Evolutionary conservation across 2,797 vertebrate species (phyloP).

Genomic region (Pangasius sanitwongsei): DNA sequence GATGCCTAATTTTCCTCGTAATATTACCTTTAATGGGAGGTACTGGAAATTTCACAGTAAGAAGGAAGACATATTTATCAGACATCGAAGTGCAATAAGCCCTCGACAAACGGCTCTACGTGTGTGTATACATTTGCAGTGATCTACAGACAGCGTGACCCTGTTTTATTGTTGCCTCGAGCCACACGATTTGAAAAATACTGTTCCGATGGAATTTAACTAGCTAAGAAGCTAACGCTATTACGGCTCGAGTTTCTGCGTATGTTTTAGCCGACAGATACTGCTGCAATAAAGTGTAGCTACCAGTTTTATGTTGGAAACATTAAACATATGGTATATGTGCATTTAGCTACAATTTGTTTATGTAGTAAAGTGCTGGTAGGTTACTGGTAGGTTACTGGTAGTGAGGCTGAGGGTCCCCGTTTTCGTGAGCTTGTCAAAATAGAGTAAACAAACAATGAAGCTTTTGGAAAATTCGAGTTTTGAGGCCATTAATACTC

Average conservation of each 20-base stretch:
- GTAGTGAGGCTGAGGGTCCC: not conserved
- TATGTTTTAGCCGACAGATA: not conserved
- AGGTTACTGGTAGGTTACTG: not conserved
- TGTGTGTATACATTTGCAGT: not conserved
- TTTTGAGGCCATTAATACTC: slow-evolving; percentile 67
- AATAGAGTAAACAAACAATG: slow-evolving; percentile 47
- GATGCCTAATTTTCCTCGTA: slow-evolving; percentile 63
- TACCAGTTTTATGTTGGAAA: not conserved
- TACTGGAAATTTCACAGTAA: slow-evolving; percentile 71
- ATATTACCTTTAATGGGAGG: slow-evolving; percentile 67
- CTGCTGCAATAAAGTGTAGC: not conserved
- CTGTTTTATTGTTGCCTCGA: not conserved
- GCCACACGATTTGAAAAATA: not conserved
- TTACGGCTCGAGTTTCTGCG: not conserved
- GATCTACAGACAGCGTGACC: not conserved
- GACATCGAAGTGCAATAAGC: slow-evolving; percentile 61
- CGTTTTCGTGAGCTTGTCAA: not conserved
- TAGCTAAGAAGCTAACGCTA: not conserved
- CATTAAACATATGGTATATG: not conserved
- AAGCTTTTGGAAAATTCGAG: slow-evolving; percentile 67
- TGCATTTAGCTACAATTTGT: not conserved
- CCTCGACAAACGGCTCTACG: slow-evolving; percentile 55
- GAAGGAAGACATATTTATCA: slow-evolving; percentile 69
- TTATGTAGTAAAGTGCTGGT: not conserved
- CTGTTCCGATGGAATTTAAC: not conserved